Evolutionary conservation across 2,888 invertebrate species (phyloP).

Genomic region (Prosopocoilus inquinatus): DNA sequence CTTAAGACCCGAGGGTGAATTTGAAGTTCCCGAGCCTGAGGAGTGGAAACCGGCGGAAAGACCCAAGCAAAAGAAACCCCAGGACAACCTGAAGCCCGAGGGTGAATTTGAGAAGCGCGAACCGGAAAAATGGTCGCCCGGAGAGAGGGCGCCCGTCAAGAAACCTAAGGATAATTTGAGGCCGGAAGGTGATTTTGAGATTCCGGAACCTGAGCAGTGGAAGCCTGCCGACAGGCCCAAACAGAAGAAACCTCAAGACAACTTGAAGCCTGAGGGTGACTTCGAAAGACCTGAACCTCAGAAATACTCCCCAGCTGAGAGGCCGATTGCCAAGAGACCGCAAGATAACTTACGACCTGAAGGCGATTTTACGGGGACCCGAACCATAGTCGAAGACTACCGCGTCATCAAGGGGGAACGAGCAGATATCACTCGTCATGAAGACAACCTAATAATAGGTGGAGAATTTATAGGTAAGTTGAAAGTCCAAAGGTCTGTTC

Average conservation of each 20-base stretch:
- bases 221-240: conserved; percentile 53
- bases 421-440: conserved; percentile 62
- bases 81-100: conserved; percentile 56
- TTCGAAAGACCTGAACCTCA: conserved; percentile 52
- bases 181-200: conserved; percentile 35
- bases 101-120: conserved; percentile 46
- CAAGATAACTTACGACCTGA: conserved; percentile 49
- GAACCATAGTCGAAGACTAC: conserved; percentile 58
- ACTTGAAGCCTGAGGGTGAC: conserved; percentile 58
- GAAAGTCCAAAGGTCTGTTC: no score
- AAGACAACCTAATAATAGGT: conserved; percentile 65
- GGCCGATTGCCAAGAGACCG: conserved; percentile 46
- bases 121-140: conserved; percentile 40
- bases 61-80: conserved; percentile 43
- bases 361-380: conserved; percentile 49
- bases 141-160: conserved; percentile 47
- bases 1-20: conserved; percentile 47
- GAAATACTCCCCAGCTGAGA: conserved; percentile 48
- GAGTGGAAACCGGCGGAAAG: conserved; percentile 50
- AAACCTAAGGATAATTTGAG: conserved; percentile 49
- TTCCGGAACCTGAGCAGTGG: conserved; percentile 34
- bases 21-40: conserved; percentile 40
- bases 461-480: conserved; percentile 64
- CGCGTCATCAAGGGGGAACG: conserved; percentile 62
- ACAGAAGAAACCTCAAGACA: conserved; percentile 53